These are phyloP conservation scores for Ecliptopera silaceata DNA, from an alignment of 2,888 invertebrate species.

Conservation along the genomic window DNA sequence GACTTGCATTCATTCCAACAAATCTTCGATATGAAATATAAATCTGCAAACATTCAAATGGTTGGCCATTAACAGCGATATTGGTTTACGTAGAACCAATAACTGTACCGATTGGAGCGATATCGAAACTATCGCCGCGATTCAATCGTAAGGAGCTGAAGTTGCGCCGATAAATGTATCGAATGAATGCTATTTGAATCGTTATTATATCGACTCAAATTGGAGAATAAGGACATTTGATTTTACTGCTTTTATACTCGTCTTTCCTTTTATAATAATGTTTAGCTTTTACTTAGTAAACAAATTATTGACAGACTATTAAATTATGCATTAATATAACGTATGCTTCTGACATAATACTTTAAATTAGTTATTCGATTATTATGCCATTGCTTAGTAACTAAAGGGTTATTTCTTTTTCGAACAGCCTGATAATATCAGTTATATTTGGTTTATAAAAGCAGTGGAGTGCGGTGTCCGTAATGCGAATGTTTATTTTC, in stretches of 20 bases:
- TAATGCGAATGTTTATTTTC: constrained; percentile 65
- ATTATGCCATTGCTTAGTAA: too few species aligned
- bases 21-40: constrained; percentile 46
- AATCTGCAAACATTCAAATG: constrained; percentile 61
- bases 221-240: constrained; percentile 2
- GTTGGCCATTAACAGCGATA: constrained; percentile 59
- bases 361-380: too few species aligned
- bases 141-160: constrained; percentile 47
- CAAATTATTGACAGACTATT: too few species aligned
- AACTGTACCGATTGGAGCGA: constrained; percentile 49
- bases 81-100: constrained; percentile 56
- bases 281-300: neutral
- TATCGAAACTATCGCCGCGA: constrained; percentile 56
- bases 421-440: constrained; percentile 20
- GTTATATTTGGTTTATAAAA: constrained; percentile 37
- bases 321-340: too few species aligned
- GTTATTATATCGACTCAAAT: constrained; percentile 18
- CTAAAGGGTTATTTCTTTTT: too few species aligned
- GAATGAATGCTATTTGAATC: constrained; percentile 54
- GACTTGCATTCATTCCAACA: constrained; percentile 36
- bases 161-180: constrained; percentile 21
- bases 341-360: too few species aligned
- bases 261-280: neutral
- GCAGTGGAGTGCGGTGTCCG: constrained; percentile 51
- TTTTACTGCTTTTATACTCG: constrained; percentile 2